Conservation (phyloP, 2,888 invertebrate genomes). For the Tillus elongatus region DNA sequence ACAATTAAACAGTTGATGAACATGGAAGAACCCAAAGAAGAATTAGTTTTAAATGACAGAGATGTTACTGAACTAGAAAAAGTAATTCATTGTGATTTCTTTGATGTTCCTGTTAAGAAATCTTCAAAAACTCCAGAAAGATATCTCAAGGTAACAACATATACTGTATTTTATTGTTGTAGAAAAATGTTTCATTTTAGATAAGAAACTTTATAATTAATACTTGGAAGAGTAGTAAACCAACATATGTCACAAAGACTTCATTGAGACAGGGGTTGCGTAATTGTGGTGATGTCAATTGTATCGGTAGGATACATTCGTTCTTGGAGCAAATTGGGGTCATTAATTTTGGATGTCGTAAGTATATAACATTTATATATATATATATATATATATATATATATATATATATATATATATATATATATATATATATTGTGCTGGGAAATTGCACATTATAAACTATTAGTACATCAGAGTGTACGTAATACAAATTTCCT, state of each 20-base stretch:
- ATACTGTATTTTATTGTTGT: too few species aligned
- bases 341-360: conserved; percentile 55
- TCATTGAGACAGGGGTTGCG: conserved; percentile 47
- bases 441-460: too few species aligned
- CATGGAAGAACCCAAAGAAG: conserved; percentile 43
- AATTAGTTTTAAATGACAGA: conserved; percentile 37
- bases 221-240: conserved; percentile 46
- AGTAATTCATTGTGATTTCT: conserved; percentile 48
- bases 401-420: too few species aligned
- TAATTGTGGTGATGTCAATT: conserved; percentile 55
- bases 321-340: conserved; percentile 54
- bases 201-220: conserved; percentile 52
- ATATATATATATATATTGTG: too few species aligned
- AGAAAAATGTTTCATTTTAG: too few species aligned
- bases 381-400: too few species aligned
- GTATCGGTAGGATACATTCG: conserved; percentile 50
- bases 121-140: conserved; percentile 48
- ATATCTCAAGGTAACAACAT: conserved; percentile 48
- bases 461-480: too few species aligned
- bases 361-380: too few species aligned
- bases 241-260: conserved; percentile 51
- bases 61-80: conserved; percentile 47
- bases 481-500: too few species aligned
- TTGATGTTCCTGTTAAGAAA: conserved; percentile 39
- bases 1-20: conserved; percentile 28